Base-by-base conservation (phyloP, 2,888 invertebrate genomes). In the Caenorhabditis wallacei region DNA sequence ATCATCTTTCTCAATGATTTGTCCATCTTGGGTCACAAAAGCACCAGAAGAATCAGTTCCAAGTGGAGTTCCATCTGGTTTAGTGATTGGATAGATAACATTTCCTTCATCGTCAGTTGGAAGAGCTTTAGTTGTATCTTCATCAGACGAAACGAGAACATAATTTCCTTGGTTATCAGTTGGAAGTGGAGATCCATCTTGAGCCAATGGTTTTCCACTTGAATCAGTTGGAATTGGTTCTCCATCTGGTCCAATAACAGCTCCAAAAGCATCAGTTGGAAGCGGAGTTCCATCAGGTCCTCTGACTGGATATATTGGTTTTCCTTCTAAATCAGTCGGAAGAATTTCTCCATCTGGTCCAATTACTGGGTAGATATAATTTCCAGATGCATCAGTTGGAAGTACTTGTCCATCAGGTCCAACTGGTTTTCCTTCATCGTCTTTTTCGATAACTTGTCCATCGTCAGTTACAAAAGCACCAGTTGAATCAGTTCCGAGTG, bases 101-200 rank as follows among this genome's bases (percentile, higher is more conserved):
- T 43, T 54, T 64, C 81, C 81, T 48, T 54, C 37, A 10, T 26
- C 56, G 51, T 83, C 83, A 37, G 83, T 83, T 59, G 82, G 79
- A 5, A 48, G 13, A 4, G 18, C n/a, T 48, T 18, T 48, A 18
- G 18, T 18, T 48, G 35, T 35, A 11, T 11, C 24, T n/a, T 43
- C 63, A 1, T 46, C 35, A 1, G 35, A n/a, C 2, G 35, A n/a
- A 37, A 82, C 78, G 22, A 59, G 35, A 13, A 84, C 54, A 37
- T 53, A 82, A 68, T 71, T 74, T 26, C 82, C 84, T 8, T 63
- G 11, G 18, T 59, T 24, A 35, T 80, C 82, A 24, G 84, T 84
- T 22, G 82, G 78, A n/a, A 86, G 68, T n/a, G 80, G 80, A 3
- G 84, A 75, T 59, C 88, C 81, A 84, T 84, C 80, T 18, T 71